phyloP scores from a whole-genome alignment of 2,888 invertebrate species.

The Phytoseiulus persimilis region DNA sequence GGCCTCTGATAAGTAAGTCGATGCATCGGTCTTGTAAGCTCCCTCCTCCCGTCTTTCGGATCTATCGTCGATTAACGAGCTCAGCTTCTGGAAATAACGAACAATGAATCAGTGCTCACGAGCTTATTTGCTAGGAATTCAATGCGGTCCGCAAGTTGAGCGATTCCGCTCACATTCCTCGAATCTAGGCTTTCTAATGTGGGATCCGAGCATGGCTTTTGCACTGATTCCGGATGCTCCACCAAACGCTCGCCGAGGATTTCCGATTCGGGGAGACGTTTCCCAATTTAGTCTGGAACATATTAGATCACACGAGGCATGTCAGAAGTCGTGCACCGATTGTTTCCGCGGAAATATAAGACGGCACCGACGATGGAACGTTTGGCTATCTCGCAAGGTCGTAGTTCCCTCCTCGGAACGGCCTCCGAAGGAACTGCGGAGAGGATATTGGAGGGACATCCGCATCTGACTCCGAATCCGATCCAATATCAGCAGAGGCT shows the following conservation, averaged over 20 bases:
- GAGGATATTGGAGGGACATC: neutral
- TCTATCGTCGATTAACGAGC: no score
- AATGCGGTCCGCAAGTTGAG: no score
- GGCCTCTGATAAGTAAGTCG: conserved; percentile 44
- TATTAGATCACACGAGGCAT: neutral
- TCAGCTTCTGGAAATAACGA: no score
- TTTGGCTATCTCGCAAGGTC: neutral
- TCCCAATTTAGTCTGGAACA: neutral
- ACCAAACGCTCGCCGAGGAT: neutral
- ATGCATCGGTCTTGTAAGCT: neutral
- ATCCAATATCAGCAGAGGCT: neutral
- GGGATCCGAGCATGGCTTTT: neutral
- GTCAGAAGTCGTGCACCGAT: neutral
- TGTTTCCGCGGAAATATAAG: neutral
- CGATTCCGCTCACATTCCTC: no score
- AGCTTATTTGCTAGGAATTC: no score
- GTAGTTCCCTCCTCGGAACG: neutral
- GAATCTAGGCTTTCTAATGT: no score
- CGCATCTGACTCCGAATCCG: neutral
- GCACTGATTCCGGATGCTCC: neutral
- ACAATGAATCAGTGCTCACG: no score
- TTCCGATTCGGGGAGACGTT: neutral
- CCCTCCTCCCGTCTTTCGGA: neutral
- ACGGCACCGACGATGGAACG: neutral
- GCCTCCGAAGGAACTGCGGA: neutral